Conservation (phyloP, 2,888 invertebrate genomes). For the Hemithea aestivaria region DNA sequence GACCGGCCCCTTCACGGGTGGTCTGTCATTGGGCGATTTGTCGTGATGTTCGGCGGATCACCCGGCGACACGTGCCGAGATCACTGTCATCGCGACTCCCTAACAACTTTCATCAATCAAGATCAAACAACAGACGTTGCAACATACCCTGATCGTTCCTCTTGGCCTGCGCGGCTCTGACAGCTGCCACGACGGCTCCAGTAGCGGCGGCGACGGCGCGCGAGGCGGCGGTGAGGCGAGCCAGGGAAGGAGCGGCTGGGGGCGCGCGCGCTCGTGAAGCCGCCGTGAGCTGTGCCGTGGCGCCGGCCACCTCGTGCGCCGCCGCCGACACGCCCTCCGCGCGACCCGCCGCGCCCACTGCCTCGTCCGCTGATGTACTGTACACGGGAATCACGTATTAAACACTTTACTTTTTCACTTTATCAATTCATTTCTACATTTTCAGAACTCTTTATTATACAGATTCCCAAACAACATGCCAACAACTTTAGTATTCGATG, state of each 20-base stretch:
- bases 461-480: no score
- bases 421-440: no score
- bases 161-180: slow-evolving; percentile 91
- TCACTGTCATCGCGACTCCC: no score
- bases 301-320: slow-evolving; percentile 95
- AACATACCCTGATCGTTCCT: slow-evolving; percentile 82
- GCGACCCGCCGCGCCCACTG: slow-evolving; percentile 90
- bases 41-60: no score
- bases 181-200: slow-evolving; percentile 95
- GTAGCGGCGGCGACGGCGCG: slow-evolving; percentile 94
- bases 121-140: no score
- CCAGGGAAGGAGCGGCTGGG: slow-evolving; percentile 87
- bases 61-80: no score
- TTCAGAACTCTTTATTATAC: no score
- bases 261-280: slow-evolving; percentile 98
- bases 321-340: slow-evolving; percentile 96
- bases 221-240: slow-evolving; percentile 91
- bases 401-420: no score
- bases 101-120: no score
- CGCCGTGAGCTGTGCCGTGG: slow-evolving; percentile 98
- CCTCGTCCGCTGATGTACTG: slow-evolving; percentile 95
- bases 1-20: no score
- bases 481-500: no score
- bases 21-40: no score
- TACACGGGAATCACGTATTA: not conserved